Conservation (phyloP, 2,113 vertebrate genomes). For the Brachyistius frenatus region DNA sequence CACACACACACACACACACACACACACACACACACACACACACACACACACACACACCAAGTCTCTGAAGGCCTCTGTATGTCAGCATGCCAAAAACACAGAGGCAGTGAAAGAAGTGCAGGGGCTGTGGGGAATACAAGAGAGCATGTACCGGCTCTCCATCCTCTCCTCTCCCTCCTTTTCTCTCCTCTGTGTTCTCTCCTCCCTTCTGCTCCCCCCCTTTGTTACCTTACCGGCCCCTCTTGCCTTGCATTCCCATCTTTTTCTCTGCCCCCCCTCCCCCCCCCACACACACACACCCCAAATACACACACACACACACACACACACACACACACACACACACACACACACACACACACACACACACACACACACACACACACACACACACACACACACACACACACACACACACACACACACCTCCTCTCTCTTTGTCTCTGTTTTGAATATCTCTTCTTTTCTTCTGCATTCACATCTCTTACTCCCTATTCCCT, state of each 20-base stretch:
- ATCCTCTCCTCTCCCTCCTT: conserved; percentile 49
- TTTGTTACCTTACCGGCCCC: conserved; percentile 55
- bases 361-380: too few species aligned
- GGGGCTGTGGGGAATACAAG: conserved; percentile 68
- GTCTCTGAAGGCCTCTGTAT: conserved; percentile 55
- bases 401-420: too few species aligned
- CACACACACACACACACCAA: conserved; percentile 28
- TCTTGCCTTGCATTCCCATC: conserved; percentile 49
- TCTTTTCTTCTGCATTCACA: conserved; percentile 31
- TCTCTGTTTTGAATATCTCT: conserved; percentile 49
- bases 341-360: too few species aligned
- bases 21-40: conserved; percentile 58
- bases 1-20: conserved; percentile 36
- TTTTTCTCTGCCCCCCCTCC: conserved; percentile 36
- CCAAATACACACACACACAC: too few species aligned
- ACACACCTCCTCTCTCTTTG: conserved; percentile 24
- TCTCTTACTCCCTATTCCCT: conserved; percentile 9
- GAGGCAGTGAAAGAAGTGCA: conserved; percentile 57
- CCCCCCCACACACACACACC: neutral
- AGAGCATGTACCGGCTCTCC: conserved; percentile 39
- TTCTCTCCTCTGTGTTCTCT: conserved; percentile 32
- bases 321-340: too few species aligned
- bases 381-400: too few species aligned
- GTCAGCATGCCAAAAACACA: conserved; percentile 70
- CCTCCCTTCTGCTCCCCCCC: conserved; percentile 35